A percentile compares a stretch with the other conserved stretches of the same genome.
phyloP scores from a whole-genome alignment of 35 echinoderm and acorn worm species.

The Anneissia japonica region DNA sequence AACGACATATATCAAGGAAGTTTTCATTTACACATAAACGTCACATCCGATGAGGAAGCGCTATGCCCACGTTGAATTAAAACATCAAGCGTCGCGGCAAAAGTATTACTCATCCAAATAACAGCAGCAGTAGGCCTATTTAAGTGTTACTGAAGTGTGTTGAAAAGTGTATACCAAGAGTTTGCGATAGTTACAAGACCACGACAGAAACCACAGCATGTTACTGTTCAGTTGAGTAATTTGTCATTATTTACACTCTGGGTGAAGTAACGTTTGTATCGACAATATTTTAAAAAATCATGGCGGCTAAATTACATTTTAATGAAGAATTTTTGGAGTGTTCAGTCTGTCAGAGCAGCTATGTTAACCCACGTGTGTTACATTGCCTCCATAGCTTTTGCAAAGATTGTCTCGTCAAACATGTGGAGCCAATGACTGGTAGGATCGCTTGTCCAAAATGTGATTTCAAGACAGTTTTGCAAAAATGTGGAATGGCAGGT shows the following conservation, averaged over 20 bases:
- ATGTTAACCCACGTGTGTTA: constrained; percentile 5
- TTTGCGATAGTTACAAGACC: no score
- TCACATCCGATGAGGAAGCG: not conserved
- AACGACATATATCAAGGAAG: not conserved
- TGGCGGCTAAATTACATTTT: not conserved
- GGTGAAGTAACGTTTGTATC: no score
- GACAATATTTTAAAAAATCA: not conserved
- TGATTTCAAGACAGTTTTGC: not conserved
- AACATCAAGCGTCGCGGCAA: no score
- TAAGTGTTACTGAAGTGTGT: no score
- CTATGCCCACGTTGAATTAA: not conserved
- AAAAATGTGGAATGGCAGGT: not conserved
- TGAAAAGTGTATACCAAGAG: no score
- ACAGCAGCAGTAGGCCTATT: not conserved
- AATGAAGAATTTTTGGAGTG: constrained; percentile 13
- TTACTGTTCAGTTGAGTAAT: no score
- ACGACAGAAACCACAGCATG: no score
- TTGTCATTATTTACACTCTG: no score
- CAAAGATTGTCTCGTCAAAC: constrained; percentile 10
- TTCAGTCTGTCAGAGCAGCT: constrained; percentile 1
- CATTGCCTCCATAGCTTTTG: constrained; percentile 32
- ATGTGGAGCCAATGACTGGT: not conserved
- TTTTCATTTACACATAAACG: not conserved
- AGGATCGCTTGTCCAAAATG: not conserved
- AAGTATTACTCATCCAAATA: not conserved